Evolutionary conservation across 2,888 invertebrate species (phyloP).

Genomic region (Drosophila flavopinicola): DNA sequence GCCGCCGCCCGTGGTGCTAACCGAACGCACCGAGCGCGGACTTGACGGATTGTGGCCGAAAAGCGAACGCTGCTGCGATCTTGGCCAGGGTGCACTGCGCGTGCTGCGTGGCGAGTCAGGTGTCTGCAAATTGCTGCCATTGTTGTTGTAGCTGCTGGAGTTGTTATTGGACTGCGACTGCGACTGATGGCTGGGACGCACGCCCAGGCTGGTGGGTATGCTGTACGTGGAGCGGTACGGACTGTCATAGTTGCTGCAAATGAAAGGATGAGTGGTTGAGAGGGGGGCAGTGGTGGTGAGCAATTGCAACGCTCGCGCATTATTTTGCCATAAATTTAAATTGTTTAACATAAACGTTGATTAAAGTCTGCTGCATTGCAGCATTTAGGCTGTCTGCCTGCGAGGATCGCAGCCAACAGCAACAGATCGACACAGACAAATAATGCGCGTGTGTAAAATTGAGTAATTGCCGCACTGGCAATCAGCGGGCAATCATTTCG

Average conservation of each 20-base stretch:
- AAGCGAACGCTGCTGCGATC: slow-evolving; percentile 90
- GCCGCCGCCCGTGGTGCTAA: slow-evolving; percentile 83
- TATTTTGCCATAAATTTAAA: slow-evolving; percentile 82
- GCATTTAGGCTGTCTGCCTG: slow-evolving; percentile 65
- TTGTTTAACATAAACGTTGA: slow-evolving; percentile 80
- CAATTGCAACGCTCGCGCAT: slow-evolving; percentile 74
- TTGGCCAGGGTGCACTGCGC: slow-evolving; percentile 92
- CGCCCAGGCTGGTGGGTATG: slow-evolving; percentile 85
- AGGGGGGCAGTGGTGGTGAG: slow-evolving; percentile 43
- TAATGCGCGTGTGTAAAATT: slow-evolving; percentile 80
- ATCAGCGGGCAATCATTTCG: slow-evolving; percentile 79
- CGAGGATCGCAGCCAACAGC: slow-evolving; percentile 35
- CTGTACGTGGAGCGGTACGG: slow-evolving; percentile 86
- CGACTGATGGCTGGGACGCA: slow-evolving; percentile 81
- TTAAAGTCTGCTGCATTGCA: slow-evolving; percentile 67
- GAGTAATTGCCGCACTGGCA: slow-evolving; percentile 78
- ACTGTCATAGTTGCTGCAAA: slow-evolving; percentile 84
- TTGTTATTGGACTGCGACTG: slow-evolving; percentile 75
- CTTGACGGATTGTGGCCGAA: slow-evolving; percentile 91
- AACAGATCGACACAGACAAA: slow-evolving; percentile 75
- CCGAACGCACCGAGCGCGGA: slow-evolving; percentile 92
- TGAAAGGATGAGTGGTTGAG: not conserved
- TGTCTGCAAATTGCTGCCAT: slow-evolving; percentile 82
- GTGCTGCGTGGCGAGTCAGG: slow-evolving; percentile 92
- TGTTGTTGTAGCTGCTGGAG: slow-evolving; percentile 79